These are phyloP conservation scores for Diplodus puntazzo DNA, from an alignment of 2,797 vertebrate genomes.

Conservation along the genomic window DNA sequence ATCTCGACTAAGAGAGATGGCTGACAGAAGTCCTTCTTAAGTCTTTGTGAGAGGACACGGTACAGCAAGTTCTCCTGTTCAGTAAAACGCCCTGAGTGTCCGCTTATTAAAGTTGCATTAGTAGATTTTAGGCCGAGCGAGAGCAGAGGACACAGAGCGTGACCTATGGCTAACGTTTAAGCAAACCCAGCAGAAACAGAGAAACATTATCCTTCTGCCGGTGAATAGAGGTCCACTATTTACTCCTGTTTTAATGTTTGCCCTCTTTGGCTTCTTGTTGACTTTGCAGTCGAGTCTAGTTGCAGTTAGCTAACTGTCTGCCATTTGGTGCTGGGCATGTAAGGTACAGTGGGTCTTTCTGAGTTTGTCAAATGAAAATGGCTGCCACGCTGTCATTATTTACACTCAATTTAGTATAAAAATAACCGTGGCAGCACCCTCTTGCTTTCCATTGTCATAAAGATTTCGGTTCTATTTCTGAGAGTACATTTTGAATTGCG, in stretches of 20 bases:
- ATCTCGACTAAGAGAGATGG: constrained; percentile 49
- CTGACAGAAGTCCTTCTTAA: constrained; percentile 41
- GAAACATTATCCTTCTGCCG: not conserved
- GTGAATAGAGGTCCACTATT: not conserved
- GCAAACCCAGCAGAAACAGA: not conserved
- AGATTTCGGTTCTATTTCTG: no score
- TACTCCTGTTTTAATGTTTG: not conserved
- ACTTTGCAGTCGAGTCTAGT: not conserved
- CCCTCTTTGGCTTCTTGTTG: not conserved
- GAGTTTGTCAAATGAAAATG: not conserved
- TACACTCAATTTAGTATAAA: no score
- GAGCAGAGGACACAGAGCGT: not conserved
- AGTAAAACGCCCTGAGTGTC: not conserved
- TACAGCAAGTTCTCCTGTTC: not conserved
- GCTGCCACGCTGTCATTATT: not conserved
- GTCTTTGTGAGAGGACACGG: constrained; percentile 20
- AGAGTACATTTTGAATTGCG: no score
- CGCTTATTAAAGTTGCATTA: constrained; percentile 23
- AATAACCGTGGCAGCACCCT: no score
- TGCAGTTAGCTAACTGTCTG: not conserved
- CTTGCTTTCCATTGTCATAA: no score
- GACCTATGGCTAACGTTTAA: not conserved
- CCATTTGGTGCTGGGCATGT: not conserved
- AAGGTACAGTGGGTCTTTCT: not conserved
- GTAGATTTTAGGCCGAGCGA: constrained; percentile 1